Percentiles rank a stretch among this genome's conserved stretches.
These are phyloP conservation scores for Crocidura indochinensis DNA, from an alignment of 2,797 vertebrate species.

Conservation along the genomic window DNA sequence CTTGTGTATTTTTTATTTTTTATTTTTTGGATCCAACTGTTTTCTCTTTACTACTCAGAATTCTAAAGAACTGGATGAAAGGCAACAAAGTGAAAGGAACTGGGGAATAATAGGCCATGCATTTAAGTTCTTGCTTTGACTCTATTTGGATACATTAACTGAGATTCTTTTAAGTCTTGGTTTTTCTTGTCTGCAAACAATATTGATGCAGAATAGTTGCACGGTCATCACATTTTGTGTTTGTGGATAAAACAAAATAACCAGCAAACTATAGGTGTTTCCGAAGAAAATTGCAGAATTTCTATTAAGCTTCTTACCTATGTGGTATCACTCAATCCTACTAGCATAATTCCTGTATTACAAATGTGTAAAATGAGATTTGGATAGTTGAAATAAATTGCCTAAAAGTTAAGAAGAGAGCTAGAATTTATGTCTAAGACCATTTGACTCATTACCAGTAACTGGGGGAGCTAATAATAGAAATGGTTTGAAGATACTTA, in stretches of 20 bases:
- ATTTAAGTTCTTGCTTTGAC: not conserved
- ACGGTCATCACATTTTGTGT: not conserved
- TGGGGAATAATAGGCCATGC: not conserved
- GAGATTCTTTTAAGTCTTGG: slow-evolving; percentile 38
- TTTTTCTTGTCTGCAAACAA: slow-evolving; percentile 57
- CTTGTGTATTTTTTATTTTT: not conserved
- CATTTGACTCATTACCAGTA: slow-evolving; percentile 10
- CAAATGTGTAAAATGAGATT: slow-evolving; percentile 25
- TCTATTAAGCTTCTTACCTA: not conserved
- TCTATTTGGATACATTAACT: not conserved
- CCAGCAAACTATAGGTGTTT: not conserved
- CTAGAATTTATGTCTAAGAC: not conserved
- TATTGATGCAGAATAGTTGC: not conserved
- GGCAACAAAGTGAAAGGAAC: not conserved
- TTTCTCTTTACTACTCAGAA: slow-evolving; percentile 14
- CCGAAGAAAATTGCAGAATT: not conserved
- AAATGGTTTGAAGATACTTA: slow-evolving; percentile 12
- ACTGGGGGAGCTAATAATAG: not conserved
- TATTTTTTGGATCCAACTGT: not conserved
- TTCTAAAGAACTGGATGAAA: not conserved
- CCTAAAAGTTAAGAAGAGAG: not conserved
- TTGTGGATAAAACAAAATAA: not conserved
- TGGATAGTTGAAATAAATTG: slow-evolving; percentile 37
- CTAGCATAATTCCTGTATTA: not conserved
- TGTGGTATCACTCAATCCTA: not conserved